Conservation (phyloP, 1,140 invertebrate species). For the Pemphigus obesinymphae region DNA sequence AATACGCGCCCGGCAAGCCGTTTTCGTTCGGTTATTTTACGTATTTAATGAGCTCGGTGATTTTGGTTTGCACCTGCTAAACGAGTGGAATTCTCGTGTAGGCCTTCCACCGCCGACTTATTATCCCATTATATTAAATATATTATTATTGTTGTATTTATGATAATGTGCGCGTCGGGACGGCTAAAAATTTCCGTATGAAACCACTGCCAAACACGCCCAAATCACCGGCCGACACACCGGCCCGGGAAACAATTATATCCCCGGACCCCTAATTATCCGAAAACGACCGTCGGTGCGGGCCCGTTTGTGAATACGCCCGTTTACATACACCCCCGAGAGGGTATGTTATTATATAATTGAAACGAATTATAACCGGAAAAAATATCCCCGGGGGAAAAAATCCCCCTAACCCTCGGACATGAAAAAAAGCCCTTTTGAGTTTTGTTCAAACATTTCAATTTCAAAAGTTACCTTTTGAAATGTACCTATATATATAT, state of each 20-base stretch:
- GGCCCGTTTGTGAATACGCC: not conserved
- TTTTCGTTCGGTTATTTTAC: not conserved
- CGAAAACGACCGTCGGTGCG: not conserved
- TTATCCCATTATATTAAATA: not conserved
- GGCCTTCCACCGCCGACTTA: not conserved
- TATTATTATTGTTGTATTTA: not conserved
- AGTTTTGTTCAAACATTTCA: too few species aligned
- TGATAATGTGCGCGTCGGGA: not conserved
- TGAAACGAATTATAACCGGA: too few species aligned
- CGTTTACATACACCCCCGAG: not conserved
- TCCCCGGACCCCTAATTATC: not conserved
- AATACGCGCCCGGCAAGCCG: not conserved
- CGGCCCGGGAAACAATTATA: not conserved
- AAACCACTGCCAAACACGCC: constrained; percentile 25
- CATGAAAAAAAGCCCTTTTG: too few species aligned
- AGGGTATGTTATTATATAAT: not conserved
- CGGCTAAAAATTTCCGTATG: not conserved
- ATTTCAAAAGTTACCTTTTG: too few species aligned
- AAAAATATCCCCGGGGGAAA: too few species aligned
- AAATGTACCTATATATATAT: too few species aligned
- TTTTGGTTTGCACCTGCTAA: not conserved
- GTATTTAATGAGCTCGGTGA: constrained; percentile 15
- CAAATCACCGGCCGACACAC: constrained; percentile 24
- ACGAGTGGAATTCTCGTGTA: not conserved
- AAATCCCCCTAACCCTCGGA: too few species aligned